A percentile compares a stretch with the other conserved stretches of the same genome.
Evolutionary conservation across 2,797 vertebrate genomes (phyloP).

Genomic region (Rhodeus uyekii): DNA sequence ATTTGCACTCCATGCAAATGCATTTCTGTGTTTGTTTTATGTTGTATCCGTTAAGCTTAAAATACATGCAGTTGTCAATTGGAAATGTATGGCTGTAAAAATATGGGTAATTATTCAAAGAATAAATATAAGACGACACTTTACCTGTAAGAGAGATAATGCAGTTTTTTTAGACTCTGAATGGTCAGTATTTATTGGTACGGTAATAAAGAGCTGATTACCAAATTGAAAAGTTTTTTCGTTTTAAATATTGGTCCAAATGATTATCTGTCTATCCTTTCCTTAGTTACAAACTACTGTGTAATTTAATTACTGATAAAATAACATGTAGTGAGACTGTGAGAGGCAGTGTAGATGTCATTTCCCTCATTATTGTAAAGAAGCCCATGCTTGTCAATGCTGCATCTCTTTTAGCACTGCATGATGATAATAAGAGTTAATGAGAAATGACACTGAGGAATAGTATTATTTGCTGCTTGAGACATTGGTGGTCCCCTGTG

Average conservation of each 20-base stretch:
- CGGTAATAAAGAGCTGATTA: not conserved
- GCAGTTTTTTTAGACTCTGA: not conserved
- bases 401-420: not conserved
- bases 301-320: not conserved
- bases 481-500: slow-evolving; percentile 23
- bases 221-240: not conserved
- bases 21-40: not conserved
- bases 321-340: not conserved
- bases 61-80: too few species aligned
- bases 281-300: not conserved
- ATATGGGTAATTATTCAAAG: not conserved
- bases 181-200: not conserved
- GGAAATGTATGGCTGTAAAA: not conserved
- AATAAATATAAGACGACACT: not conserved
- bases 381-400: not conserved
- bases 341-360: not conserved
- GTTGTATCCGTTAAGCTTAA: not conserved
- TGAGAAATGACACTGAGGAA: slow-evolving; percentile 23
- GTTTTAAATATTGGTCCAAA: not conserved
- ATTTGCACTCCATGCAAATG: not conserved
- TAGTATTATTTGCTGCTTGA: slow-evolving; percentile 31
- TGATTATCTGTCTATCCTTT: not conserved
- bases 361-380: not conserved
- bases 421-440: not conserved
- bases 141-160: not conserved